Conservation (phyloP, 2,113 vertebrate genomes). For the Oreotrochilus melanogaster region DNA sequence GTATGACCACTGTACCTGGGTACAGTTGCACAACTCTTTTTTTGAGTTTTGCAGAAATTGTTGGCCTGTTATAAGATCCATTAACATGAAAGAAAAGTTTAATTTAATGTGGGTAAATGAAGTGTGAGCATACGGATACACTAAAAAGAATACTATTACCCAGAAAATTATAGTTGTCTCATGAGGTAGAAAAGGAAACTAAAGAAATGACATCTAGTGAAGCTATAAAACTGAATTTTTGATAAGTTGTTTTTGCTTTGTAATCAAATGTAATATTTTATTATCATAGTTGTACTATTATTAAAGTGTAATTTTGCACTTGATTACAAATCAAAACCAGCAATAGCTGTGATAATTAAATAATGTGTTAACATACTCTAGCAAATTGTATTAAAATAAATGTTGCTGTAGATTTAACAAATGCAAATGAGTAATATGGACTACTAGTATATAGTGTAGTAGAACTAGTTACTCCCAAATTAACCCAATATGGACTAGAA, state of each 20-base stretch:
- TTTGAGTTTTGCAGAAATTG: neutral
- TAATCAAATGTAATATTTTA: conserved; percentile 50
- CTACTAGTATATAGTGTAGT: neutral
- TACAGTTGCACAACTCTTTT: neutral
- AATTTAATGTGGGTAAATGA: conserved; percentile 52
- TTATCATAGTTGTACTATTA: conserved; percentile 7
- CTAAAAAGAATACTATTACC: conserved; percentile 24
- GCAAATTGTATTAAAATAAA: neutral
- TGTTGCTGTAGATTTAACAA: neutral
- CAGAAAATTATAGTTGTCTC: conserved; percentile 59
- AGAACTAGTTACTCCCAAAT: neutral
- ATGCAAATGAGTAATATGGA: neutral
- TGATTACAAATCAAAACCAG: conserved; percentile 54
- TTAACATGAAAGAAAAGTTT: conserved; percentile 21
- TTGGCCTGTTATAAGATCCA: neutral
- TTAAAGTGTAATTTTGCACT: conserved; percentile 12
- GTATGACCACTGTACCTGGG: neutral
- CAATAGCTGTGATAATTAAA: conserved; percentile 16
- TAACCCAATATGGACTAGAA: neutral
- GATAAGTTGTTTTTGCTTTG: conserved; percentile 55
- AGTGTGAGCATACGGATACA: neutral
- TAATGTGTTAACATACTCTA: neutral
- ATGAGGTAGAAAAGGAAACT: conserved; percentile 28
- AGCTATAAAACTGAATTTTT: neutral
- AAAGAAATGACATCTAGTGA: conserved; percentile 46